Base-by-base conservation (phyloP, 2,888 invertebrate genomes). In the Hemaris fuciformis region DNA sequence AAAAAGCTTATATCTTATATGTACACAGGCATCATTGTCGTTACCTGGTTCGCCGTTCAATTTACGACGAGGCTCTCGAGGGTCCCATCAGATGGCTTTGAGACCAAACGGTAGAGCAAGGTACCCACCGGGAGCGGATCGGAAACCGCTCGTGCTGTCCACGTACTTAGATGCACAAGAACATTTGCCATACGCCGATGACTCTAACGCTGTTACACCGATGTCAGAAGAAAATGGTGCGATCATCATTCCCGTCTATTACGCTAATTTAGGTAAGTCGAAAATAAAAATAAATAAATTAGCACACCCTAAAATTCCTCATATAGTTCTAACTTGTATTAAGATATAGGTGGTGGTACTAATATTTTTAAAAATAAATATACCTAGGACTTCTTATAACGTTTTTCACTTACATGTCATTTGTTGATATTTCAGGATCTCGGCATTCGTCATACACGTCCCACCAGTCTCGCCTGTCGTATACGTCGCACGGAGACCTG, bases 151-250 rank as follows among this genome's bases (percentile, higher is more conserved):
- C 80, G 98, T 99, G 71, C 94, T 98, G 73, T 98, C 98, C 79
- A 98, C 98, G 72, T 98, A 98, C 93, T 94, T 98, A 88, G 98
- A 97, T 87, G 97, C 97, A 73, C 97, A 97, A 89, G 98, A 98
- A 93, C 98, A 98, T 89, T 94, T 99, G 82, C 99, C 99, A 64
- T 99, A 98, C 86, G 99, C 98, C 63, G 99, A 99, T 87, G 99
- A 99, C 92, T 98, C 98, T 68, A 98, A 98, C 83, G 99, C 98
- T 70, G 99, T 98, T 64, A 99, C 99, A 66, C 99, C 99, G 61
- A 98, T 98, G 97, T 98, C 98, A 70, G 99, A 99, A 93, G 99
- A 99, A 91, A 98, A 98, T 89, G 98, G 98, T 82, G 97, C 97
- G 84, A 98, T 98, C 89, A 97, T 98, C 80, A 97, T 98, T 79